Evolutionary conservation across 2,888 invertebrate species (phyloP), one percentile per base, ranked within the genome.

Genomic region (Bombylius discolor): DNA sequence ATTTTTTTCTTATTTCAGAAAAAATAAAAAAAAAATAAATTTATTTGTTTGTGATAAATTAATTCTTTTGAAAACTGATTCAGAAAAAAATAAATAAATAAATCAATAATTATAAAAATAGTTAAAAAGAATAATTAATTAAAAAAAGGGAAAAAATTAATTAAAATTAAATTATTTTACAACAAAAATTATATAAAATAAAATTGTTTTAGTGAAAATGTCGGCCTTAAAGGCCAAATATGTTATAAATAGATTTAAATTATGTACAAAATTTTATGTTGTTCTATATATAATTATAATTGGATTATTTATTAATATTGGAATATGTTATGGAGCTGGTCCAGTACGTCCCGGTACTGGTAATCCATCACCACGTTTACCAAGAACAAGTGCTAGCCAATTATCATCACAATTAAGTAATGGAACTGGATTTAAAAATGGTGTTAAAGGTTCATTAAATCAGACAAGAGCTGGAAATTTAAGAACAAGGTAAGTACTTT

Each of bases 381-480:
- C 82, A 53, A 74, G 82, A 61, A 77, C 82, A 62, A 79, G 82
- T 67, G 78, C 82, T 62, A 79, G 74, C 62, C 79, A 80, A 65
- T 68, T 78, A 61, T 74, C 75, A 49, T 74, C 75, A 49, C 61
- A 60, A 53, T 42, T 61, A 11, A 70, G 68, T 63, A 71, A 67
- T 66, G 71, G 68, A 53, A 66, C 63, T 54, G 63, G 59, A 65
- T 67, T 68, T 59, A 73, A 71, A 64, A 65, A 67, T 62, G 66
- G 69, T 58, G 63, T 69, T 56, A 70, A 70, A 66, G 66, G 69
- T 61, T 62, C 60, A 57, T 53, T 68, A 58, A 73, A 72, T 64
- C 66, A 65, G 59, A 70, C 70, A 58, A 70, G 72, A 64, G 72
- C 68, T 68, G 70, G 70, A 65, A 72, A 71, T 66, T 63, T 73